A percentile compares a stretch with the other conserved stretches of the same genome.
Evolutionary conservation across 2,888 invertebrate genomes (phyloP).

Genomic region (Heteromurus nitidus): DNA sequence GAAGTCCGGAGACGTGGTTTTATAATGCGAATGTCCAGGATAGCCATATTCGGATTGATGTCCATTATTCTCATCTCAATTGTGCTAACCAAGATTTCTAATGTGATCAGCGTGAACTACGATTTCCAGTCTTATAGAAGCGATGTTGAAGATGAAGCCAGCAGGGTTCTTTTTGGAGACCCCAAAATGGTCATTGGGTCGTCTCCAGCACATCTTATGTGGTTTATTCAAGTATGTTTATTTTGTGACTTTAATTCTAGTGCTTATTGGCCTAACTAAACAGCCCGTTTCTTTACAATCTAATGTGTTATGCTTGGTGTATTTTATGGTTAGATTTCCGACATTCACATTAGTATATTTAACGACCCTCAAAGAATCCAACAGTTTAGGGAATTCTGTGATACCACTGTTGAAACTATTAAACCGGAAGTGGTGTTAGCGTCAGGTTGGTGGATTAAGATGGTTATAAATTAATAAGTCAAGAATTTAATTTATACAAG

Average conservation of each 20-base stretch:
- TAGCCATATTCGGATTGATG: conserved; percentile 80
- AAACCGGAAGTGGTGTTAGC: conserved; percentile 87
- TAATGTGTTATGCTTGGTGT: conserved; percentile 42
- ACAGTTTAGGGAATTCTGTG: conserved; percentile 88
- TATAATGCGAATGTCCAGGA: conserved; percentile 82
- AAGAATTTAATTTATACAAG: no score
- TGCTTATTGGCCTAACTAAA: conserved; percentile 15
- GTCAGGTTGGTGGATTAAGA: conserved; percentile 79
- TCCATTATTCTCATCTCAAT: conserved; percentile 82
- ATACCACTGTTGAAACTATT: conserved; percentile 83
- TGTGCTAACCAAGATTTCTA: conserved; percentile 83
- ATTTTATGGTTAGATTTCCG: conserved; percentile 83
- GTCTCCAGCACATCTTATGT: conserved; percentile 80
- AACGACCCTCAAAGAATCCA: conserved; percentile 84
- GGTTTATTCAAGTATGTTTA: conserved; percentile 89
- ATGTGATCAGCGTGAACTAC: conserved; percentile 81
- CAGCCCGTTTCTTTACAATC: no score
- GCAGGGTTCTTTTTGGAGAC: conserved; percentile 63
- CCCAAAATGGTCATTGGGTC: conserved; percentile 77
- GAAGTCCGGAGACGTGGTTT: no score
- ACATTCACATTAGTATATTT: conserved; percentile 91
- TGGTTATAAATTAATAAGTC: no score
- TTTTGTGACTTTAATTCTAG: background rate
- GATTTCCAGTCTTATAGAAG: conserved; percentile 72
- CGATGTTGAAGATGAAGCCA: conserved; percentile 73